These are phyloP conservation scores for Rhagoletis zephyria DNA, from an alignment of 1,140 invertebrate species.

Conservation along the genomic window DNA sequence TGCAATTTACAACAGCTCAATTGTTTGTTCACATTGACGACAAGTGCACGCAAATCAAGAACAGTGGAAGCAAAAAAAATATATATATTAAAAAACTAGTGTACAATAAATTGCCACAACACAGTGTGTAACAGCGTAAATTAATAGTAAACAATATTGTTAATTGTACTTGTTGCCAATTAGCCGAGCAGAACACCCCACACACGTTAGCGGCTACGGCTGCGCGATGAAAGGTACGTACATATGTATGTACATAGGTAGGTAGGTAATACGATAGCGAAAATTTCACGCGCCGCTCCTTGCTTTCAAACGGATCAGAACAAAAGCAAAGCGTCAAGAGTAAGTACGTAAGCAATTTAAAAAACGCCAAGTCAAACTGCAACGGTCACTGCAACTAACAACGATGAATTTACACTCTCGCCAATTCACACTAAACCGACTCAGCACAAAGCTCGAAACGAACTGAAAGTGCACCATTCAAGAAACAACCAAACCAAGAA, in stretches of 20 bases:
- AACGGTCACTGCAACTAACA: neutral
- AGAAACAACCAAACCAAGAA: slow-evolving; percentile 50
- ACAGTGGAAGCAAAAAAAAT: neutral
- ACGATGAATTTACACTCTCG: neutral
- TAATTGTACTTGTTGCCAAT: slow-evolving; percentile 18
- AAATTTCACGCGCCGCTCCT: neutral
- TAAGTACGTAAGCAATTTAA: neutral
- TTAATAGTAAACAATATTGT: slow-evolving; percentile 34
- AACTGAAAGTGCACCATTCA: slow-evolving; percentile 44
- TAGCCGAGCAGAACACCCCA: slow-evolving; percentile 45
- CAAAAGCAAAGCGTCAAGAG: neutral
- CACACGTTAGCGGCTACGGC: neutral
- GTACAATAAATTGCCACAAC: too few relatives aligned
- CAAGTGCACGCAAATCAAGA: neutral
- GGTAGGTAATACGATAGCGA: neutral
- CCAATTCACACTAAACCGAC: slow-evolving; percentile 31
- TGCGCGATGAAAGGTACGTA: neutral
- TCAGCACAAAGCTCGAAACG: slow-evolving; percentile 22
- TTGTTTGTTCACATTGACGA: neutral
- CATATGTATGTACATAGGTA: too few relatives aligned
- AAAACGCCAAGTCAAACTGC: neutral
- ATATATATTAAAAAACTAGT: too few relatives aligned
- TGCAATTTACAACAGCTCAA: neutral
- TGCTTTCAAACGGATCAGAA: slow-evolving; percentile 24
- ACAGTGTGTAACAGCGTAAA: neutral